Percentiles rank a stretch among this genome's conserved stretches.
Evolutionary conservation across 2,797 vertebrate species (phyloP).

Genomic region (Mallotus villosus): DNA sequence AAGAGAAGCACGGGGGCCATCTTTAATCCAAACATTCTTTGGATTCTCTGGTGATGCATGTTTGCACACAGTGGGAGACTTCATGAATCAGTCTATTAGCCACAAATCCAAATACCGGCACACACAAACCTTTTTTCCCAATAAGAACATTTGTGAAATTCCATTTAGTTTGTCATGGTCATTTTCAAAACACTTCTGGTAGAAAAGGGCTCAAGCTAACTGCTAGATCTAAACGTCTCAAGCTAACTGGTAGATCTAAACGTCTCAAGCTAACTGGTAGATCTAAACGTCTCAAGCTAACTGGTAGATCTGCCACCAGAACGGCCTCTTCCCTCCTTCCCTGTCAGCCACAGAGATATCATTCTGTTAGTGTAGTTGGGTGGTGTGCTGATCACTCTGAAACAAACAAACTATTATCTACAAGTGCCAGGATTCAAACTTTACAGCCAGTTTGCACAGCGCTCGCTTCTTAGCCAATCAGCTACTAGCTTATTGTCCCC

Average conservation of each 20-base stretch:
- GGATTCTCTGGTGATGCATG: conserved; percentile 43
- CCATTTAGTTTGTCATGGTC: too few species aligned
- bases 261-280: too few species aligned
- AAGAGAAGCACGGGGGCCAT: conserved; percentile 39
- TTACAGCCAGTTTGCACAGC: conserved; percentile 45
- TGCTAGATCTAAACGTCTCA: too few species aligned
- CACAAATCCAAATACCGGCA: too few species aligned
- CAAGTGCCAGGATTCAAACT: conserved; percentile 16
- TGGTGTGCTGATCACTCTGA: neutral
- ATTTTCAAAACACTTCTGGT: too few species aligned
- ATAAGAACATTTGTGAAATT: neutral
- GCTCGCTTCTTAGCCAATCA: conserved; percentile 31
- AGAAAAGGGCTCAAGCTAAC: too few species aligned
- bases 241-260: too few species aligned
- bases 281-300: too few species aligned
- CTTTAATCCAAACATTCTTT: conserved; percentile 57
- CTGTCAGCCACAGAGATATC: conserved; percentile 21
- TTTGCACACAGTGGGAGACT: conserved; percentile 9
- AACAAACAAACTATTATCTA: conserved; percentile 1
- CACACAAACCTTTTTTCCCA: neutral
- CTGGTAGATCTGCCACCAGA: too few species aligned
- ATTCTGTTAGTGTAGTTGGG: neutral
- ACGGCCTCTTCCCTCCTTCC: neutral
- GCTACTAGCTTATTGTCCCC: conserved; percentile 28
- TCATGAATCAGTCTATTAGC: neutral